phyloP scores from a whole-genome alignment of 2,797 vertebrate species.

The Chelmon rostratus region DNA sequence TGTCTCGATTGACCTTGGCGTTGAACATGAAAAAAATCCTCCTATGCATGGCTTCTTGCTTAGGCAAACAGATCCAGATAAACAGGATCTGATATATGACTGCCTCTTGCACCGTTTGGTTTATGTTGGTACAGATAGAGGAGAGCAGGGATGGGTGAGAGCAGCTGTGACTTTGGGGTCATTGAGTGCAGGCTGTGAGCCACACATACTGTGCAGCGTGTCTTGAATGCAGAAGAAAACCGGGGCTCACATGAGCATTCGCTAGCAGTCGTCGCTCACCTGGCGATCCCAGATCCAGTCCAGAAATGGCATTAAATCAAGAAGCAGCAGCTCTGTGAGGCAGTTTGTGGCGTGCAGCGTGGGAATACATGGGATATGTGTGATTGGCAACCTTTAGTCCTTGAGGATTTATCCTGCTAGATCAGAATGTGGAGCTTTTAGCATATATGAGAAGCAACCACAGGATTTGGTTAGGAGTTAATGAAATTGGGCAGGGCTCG shows the following conservation, averaged over 20 bases:
- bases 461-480: slow-evolving; percentile 19
- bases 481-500: slow-evolving; percentile 17
- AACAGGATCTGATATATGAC: slow-evolving; percentile 29
- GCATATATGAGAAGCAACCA: slow-evolving; percentile 1
- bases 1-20: slow-evolving; percentile 75
- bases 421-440: slow-evolving; percentile 11
- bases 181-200: slow-evolving; percentile 72
- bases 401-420: slow-evolving; percentile 26
- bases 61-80: slow-evolving; percentile 20
- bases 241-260: slow-evolving; percentile 41
- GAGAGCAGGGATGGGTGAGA: slow-evolving; percentile 65
- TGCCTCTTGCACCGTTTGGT: slow-evolving; percentile 42
- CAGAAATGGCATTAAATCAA: slow-evolving; percentile 48
- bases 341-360: slow-evolving; percentile 17
- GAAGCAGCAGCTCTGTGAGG: slow-evolving; percentile 19
- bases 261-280: slow-evolving; percentile 53
- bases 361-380: slow-evolving; percentile 29
- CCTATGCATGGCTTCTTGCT: slow-evolving; percentile 16
- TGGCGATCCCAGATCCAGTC: slow-evolving; percentile 53
- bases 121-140: slow-evolving; percentile 48
- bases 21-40: slow-evolving; percentile 37
- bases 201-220: slow-evolving; percentile 65
- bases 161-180: slow-evolving; percentile 79
- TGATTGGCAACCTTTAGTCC: slow-evolving; percentile 24
- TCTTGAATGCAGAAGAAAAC: slow-evolving; percentile 66